Evolutionary conservation across 2,888 invertebrate genomes (phyloP), one percentile per base, ranked within the genome.

Genomic region (Itoplectis maculator): DNA sequence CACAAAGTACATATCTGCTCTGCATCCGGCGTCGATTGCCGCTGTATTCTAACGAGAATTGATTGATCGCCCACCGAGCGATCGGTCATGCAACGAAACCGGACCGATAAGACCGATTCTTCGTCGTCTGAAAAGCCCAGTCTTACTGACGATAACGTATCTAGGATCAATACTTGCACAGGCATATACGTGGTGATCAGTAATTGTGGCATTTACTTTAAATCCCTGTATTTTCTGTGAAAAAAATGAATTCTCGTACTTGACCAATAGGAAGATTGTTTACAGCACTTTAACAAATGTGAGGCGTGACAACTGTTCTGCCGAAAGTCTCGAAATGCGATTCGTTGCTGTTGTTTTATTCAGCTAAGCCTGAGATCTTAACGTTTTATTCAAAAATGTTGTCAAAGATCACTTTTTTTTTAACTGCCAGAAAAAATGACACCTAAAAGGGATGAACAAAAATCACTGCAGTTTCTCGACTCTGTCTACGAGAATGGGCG

Each of bases 141-240:
- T 86, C 85, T 87, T 81, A 77, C 82, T 70, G 81, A 56, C 75
- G 90, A 90, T 90, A 90, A 88, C 85, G 85, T 90, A 89, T 86
- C 87, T 85, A 76, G 74, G 76, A 86, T 89, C 87, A 86, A 87
- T 90, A 88, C 80, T 85, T 87, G 77, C 84, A 84, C 84, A 86
- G 85, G 84, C 78, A 68, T 72, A 76, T 66, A 68, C 59, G 42
- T 23, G 76, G 56, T 18, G 69, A 82, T 82, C 74, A 4, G 69
- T 59, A 74, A 77, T 68, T 63, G 40, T 77, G 63, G 56, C 63
- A 54, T 83, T 80, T 73, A 61, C 29, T 35, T 61, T 68, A 35
- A 79, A 79, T 65, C 37, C 54, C 74, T 51, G 23, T 68, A 18
- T 35, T n/a, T 35, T 0, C 8, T 2, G n/a, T 47, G 5, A 35